phyloP scores from a whole-genome alignment of 2,113 vertebrate species.

The Menura novaehollandiae region DNA sequence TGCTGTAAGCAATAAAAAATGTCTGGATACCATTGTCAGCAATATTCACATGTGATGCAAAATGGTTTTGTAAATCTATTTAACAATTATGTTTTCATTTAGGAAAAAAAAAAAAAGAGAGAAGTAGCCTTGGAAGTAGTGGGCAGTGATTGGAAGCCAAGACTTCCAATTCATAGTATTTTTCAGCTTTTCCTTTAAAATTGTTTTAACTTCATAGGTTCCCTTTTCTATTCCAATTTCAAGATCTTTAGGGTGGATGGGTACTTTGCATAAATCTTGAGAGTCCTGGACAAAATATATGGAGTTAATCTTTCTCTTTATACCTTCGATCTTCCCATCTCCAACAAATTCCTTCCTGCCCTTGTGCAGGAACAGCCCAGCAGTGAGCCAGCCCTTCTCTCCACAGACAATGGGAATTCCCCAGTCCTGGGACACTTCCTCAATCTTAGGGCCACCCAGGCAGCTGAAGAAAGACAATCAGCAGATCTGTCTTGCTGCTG shows the following conservation, averaged over 20 bases:
- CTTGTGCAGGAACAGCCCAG: not conserved
- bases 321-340: not conserved
- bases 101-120: not conserved
- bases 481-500: not conserved
- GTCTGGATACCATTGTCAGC: not conserved
- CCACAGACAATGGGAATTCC: not conserved
- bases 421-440: not conserved
- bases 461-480: not conserved
- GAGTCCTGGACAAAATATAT: not conserved
- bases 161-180: not conserved
- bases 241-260: not conserved
- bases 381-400: not conserved
- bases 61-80: not conserved
- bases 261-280: not conserved
- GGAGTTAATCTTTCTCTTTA: not conserved
- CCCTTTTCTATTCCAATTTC: not conserved
- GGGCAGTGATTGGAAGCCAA: not conserved
- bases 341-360: not conserved
- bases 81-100: not conserved
- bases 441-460: constrained; percentile 25
- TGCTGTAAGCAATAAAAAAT: not conserved
- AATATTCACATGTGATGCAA: not conserved
- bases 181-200: not conserved
- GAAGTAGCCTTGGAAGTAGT: not conserved
- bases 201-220: not conserved